phyloP scores from a whole-genome alignment of 2,888 invertebrate genomes.

The Sabatieria punctata region DNA sequence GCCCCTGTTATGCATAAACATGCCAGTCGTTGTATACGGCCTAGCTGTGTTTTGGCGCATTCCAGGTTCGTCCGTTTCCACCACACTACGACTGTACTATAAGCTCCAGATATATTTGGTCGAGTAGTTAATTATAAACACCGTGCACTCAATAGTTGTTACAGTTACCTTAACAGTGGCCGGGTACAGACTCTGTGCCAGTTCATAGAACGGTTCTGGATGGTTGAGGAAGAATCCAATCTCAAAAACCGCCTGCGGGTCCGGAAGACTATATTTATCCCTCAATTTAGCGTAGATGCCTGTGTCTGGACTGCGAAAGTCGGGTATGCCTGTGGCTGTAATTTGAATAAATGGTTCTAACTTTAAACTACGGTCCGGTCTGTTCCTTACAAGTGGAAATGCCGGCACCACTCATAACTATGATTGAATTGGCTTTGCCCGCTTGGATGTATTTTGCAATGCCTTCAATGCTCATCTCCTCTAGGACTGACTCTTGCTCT shows the following conservation, averaged over 20 bases:
- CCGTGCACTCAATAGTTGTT: too few relatives aligned
- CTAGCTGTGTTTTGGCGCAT: too few relatives aligned
- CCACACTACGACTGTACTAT: too few relatives aligned
- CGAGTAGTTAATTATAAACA: too few relatives aligned
- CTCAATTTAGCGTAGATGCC: slow-evolving; percentile 75
- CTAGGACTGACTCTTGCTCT: neutral
- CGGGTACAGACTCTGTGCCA: slow-evolving; percentile 73
- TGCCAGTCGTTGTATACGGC: too few relatives aligned
- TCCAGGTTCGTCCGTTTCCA: too few relatives aligned
- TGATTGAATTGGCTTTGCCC: slow-evolving; percentile 45
- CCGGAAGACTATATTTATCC: slow-evolving; percentile 70
- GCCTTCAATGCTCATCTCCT: neutral
- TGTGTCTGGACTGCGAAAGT: slow-evolving; percentile 73
- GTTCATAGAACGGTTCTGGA: slow-evolving; percentile 71
- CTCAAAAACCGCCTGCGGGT: slow-evolving; percentile 77
- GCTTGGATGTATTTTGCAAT: neutral
- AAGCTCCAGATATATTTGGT: too few relatives aligned
- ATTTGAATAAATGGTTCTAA: slow-evolving; percentile 13
- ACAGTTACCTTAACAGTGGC: slow-evolving; percentile 31
- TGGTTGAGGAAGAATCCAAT: slow-evolving; percentile 55
- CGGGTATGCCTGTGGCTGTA: slow-evolving; percentile 78
- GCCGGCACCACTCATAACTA: slow-evolving; percentile 82
- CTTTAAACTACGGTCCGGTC: too few relatives aligned
- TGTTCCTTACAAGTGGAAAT: slow-evolving; percentile 78
- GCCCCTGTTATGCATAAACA: too few relatives aligned